Percentiles rank a stretch among this genome's conserved stretches.
Conservation (phyloP, 2,888 invertebrate species). For the Resseliella maxima region DNA sequence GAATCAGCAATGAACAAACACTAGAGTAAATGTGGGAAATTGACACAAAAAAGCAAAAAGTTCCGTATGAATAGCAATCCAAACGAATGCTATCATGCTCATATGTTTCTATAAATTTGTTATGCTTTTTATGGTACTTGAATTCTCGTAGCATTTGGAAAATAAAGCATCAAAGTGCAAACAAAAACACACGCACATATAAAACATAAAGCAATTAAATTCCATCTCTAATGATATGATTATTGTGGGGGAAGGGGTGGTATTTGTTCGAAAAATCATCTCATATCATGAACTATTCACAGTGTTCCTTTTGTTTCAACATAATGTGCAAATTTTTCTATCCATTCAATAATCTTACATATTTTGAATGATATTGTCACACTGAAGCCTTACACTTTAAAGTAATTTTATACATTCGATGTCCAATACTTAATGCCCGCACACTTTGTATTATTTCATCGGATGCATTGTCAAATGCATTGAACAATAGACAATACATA, state of each 20-base stretch:
- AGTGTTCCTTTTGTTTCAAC: not conserved
- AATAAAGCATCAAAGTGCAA: not conserved
- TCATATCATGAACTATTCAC: not conserved
- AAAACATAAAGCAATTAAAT: too few relatives aligned
- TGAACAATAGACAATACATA: too few relatives aligned
- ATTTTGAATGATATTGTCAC: too few relatives aligned
- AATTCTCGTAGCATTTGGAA: not conserved
- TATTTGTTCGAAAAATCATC: too few relatives aligned
- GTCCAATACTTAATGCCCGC: too few relatives aligned
- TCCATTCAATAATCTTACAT: not conserved
- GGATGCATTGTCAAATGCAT: too few relatives aligned
- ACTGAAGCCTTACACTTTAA: not conserved
- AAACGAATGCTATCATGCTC: not conserved
- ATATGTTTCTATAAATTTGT: constrained; percentile 1
- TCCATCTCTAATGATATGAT: too few relatives aligned
- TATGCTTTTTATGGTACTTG: not conserved
- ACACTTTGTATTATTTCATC: too few relatives aligned
- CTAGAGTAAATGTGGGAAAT: not conserved
- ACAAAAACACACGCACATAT: not conserved
- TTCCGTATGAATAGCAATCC: not conserved
- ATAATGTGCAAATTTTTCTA: not conserved
- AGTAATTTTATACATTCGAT: too few relatives aligned
- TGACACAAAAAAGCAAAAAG: not conserved
- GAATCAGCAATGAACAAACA: too few relatives aligned
- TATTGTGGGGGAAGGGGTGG: too few relatives aligned